phyloP scores from a whole-genome alignment of 2,888 invertebrate species.

The Phyllotreta cruciferae region DNA sequence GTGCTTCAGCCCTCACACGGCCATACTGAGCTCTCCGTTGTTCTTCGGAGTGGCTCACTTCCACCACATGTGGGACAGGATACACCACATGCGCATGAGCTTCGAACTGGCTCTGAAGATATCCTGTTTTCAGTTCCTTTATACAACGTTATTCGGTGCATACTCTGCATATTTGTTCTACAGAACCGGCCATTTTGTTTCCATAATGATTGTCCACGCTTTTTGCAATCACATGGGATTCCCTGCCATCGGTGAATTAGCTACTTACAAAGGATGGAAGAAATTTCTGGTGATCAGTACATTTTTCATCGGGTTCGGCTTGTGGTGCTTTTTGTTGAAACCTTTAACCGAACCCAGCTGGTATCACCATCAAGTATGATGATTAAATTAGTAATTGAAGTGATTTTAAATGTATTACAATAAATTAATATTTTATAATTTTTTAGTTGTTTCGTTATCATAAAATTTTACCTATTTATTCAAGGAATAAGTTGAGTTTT shows the following conservation, averaged over 20 bases:
- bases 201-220: slow-evolving; percentile 88
- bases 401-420: no score
- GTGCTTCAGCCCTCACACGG: slow-evolving; percentile 75
- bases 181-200: slow-evolving; percentile 88
- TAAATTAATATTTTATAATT: no score
- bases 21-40: slow-evolving; percentile 85
- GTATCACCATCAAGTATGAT: slow-evolving; percentile 52
- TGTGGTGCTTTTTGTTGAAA: slow-evolving; percentile 79
- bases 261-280: slow-evolving; percentile 65
- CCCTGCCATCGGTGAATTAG: slow-evolving; percentile 81
- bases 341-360: slow-evolving; percentile 74
- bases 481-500: no score
- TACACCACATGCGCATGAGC: slow-evolving; percentile 71
- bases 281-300: slow-evolving; percentile 69
- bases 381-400: slow-evolving; percentile 17
- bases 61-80: slow-evolving; percentile 86
- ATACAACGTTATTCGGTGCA: slow-evolving; percentile 92
- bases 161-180: slow-evolving; percentile 93
- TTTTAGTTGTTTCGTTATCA: no score
- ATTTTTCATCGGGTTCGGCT: slow-evolving; percentile 77
- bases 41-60: slow-evolving; percentile 95
- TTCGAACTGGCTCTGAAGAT: slow-evolving; percentile 74
- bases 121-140: slow-evolving; percentile 87
- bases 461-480: no score
- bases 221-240: slow-evolving; percentile 98